Conservation (phyloP, 2,888 invertebrate species). For the Hypsopygia costalis region DNA sequence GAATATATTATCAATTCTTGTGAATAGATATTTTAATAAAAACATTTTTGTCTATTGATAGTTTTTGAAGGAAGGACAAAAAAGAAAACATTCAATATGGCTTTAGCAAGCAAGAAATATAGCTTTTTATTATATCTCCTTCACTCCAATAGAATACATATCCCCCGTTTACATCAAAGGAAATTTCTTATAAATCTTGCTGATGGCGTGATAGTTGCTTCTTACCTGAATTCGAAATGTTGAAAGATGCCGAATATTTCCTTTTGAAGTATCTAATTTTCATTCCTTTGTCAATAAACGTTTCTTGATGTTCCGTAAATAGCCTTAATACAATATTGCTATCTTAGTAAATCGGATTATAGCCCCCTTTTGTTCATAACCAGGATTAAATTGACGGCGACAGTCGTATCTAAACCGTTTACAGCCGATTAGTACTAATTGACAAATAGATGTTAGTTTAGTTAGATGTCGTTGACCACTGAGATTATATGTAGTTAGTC, state of each 20-base stretch:
- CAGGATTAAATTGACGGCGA: neutral
- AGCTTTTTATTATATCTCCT: neutral
- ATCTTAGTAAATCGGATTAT: neutral
- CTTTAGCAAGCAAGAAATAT: too few species aligned
- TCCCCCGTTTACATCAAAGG: conserved; percentile 3
- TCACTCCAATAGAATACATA: neutral
- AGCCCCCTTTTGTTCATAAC: neutral
- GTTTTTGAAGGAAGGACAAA: too few species aligned
- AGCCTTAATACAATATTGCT: too few species aligned
- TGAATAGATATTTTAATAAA: too few species aligned
- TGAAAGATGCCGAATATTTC: neutral
- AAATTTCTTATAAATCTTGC: conserved; percentile 1
- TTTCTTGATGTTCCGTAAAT: neutral
- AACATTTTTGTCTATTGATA: too few species aligned
- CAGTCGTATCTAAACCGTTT: neutral
- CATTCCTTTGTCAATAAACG: neutral
- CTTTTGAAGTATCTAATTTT: conserved; percentile 6
- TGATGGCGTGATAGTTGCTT: neutral
- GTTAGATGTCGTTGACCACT: too few species aligned
- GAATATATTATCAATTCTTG: too few species aligned
- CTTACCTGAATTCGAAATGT: conserved; percentile 3
- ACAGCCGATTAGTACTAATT: neutral
- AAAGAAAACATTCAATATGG: too few species aligned
- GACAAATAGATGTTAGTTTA: neutral
- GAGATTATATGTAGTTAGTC: too few species aligned